Evolutionary conservation across 1,140 invertebrate species (phyloP).

Genomic region (Schlechtendalia chinensis): DNA sequence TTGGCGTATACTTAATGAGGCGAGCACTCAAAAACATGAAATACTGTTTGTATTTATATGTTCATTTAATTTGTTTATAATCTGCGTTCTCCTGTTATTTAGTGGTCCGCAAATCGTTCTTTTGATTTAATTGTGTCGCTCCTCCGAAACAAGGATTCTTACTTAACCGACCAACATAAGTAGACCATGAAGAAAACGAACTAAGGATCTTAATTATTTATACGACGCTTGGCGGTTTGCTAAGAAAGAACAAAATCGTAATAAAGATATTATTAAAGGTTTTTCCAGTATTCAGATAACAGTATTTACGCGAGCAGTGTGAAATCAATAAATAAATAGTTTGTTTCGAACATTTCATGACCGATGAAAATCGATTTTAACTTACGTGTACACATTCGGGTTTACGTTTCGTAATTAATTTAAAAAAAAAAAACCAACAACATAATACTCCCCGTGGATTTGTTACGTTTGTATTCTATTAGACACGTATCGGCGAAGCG

Average conservation of each 20-base stretch:
- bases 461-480: too few species aligned
- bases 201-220: neutral
- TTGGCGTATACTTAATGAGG: constrained; percentile 45
- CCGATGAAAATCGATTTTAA: too few species aligned
- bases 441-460: too few species aligned
- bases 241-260: neutral
- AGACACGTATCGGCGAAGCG: too few species aligned
- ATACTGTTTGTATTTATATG: constrained; percentile 36
- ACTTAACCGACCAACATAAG: constrained; percentile 35
- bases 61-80: constrained; percentile 48
- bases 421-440: too few species aligned
- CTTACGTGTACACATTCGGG: too few species aligned
- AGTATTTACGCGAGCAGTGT: neutral
- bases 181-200: constrained; percentile 30
- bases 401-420: too few species aligned
- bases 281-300: neutral
- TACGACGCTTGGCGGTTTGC: neutral
- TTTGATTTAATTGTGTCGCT: constrained; percentile 44
- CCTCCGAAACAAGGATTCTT: constrained; percentile 20
- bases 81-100: constrained; percentile 27
- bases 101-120: constrained; percentile 20
- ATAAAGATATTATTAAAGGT: neutral
- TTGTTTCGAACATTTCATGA: too few species aligned
- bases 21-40: constrained; percentile 34
- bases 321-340: too few species aligned